Base-by-base conservation (phyloP, 2,888 invertebrate species). In the Uropetala carovei region DNA sequence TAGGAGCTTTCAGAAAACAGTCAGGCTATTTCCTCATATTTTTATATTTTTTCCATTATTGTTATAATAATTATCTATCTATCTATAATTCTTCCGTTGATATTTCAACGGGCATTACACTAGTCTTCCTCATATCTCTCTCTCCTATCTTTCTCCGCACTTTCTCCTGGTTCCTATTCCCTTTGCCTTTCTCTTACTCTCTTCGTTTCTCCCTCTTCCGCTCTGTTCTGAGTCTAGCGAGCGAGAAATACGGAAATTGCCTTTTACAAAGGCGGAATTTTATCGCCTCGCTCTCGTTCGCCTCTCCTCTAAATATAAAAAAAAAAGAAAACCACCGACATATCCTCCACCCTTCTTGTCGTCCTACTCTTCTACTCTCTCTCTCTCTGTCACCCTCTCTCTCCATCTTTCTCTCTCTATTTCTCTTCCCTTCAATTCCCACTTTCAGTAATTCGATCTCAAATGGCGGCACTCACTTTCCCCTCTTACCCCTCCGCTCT, bases 231-330 rank as follows among this genome's bases (percentile, higher is more conserved):
- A 14, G 27, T 14, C n/a, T 30, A 30, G 27, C 60, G 30, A 60
- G 30, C 85, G 85, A 59, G 85, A 86, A 86, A 59, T 57, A 60
- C 86, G 86, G 86, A 86, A 86, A 86, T 86, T 86, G 86, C 86
- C 60, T 85, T 58, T n/a, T 58, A 58, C 85, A 58, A 43, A 58
- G 13, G 85, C 22, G 43, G 22, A 85, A 58, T 85, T 85, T 58
- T 58, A 85, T 85, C 85, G 58, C 59, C 27, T 30, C 59, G 60
- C 59, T 86, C 59, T 60, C 86, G 30, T 85, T 85, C 59, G 85
- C 85, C 18, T 58, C 30, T 13, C 43, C 11, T 13, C 16, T 83
- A 18, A 30, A 30, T 43, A 57, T n/a, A n/a, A n/a, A n/a, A 57
- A 83, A 57, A 83, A 30, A 82, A 68, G 27, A 13, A 27, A 75